phyloP scores from a whole-genome alignment of 2,113 vertebrate genomes.

The Psophia crepitans region DNA sequence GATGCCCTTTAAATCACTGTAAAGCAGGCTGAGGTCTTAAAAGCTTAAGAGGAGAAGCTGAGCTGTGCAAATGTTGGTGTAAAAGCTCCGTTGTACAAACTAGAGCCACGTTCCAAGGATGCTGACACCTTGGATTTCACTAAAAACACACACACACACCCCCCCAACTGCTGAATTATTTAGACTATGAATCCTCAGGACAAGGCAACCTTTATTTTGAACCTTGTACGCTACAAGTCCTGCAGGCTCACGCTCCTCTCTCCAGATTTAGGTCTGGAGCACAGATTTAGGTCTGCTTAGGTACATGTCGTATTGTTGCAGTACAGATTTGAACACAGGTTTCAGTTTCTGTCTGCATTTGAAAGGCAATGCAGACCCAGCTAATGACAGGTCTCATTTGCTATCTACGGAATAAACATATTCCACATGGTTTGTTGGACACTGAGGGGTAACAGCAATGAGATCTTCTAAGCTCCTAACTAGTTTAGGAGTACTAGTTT shows the following conservation, averaged over 20 bases:
- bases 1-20: neutral
- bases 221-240: neutral
- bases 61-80: neutral
- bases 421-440: neutral
- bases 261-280: neutral
- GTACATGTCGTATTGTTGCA: rapidly evolving
- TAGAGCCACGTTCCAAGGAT: neutral
- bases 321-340: neutral
- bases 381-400: neutral
- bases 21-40: neutral
- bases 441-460: neutral
- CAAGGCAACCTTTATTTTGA: neutral
- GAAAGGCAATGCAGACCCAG: neutral
- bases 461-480: neutral
- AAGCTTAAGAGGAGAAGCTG: slow-evolving; percentile 40
- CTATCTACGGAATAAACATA: neutral
- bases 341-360: neutral
- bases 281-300: neutral
- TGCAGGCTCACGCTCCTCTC: neutral
- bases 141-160: neutral
- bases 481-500: neutral
- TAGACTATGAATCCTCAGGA: neutral
- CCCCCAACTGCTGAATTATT: neutral
- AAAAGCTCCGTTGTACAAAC: slow-evolving; percentile 29
- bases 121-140: slow-evolving; percentile 41